phyloP scores from a whole-genome alignment of 2,113 vertebrate genomes.

The Cyprinus carpio region DNA sequence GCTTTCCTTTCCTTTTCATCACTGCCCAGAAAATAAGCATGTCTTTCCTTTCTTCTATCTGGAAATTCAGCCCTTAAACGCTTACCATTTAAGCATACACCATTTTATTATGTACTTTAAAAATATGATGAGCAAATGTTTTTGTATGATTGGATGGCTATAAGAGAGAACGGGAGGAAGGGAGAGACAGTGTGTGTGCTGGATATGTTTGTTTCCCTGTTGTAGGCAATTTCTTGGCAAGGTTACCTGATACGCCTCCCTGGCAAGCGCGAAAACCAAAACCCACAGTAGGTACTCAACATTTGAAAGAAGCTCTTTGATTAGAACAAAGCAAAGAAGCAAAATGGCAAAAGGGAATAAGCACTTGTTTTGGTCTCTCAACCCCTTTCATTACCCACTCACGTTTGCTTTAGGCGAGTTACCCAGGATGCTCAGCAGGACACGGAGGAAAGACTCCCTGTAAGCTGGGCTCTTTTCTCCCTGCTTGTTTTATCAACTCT shows the following conservation, averaged over 20 bases:
- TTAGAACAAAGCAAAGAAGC: slow-evolving; percentile 74
- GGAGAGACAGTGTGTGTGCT: slow-evolving; percentile 1
- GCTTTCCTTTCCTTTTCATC: no score
- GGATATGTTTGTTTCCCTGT: slow-evolving; percentile 59
- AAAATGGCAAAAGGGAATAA: slow-evolving; percentile 75
- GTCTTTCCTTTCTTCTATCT: slow-evolving; percentile 23
- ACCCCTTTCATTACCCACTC: slow-evolving; percentile 74
- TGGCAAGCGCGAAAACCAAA: slow-evolving; percentile 62
- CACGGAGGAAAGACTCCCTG: slow-evolving; percentile 70
- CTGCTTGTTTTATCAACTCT: slow-evolving; percentile 74
- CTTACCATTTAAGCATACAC: slow-evolving; percentile 23
- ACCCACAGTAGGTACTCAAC: slow-evolving; percentile 66
- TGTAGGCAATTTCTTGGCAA: slow-evolving; percentile 69
- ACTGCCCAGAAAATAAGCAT: slow-evolving; percentile 36
- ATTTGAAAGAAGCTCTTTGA: slow-evolving; percentile 74
- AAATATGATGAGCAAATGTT: slow-evolving; percentile 50
- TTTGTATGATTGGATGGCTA: slow-evolving; percentile 6
- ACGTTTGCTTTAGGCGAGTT: slow-evolving; percentile 76
- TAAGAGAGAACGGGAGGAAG: slow-evolving; percentile 5
- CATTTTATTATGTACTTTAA: slow-evolving; percentile 39
- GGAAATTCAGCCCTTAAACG: background rate
- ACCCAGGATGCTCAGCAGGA: slow-evolving; percentile 73
- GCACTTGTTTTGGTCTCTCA: slow-evolving; percentile 74
- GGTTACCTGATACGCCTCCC: slow-evolving; percentile 58
- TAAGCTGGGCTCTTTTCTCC: slow-evolving; percentile 53